phyloP scores from a whole-genome alignment of 2,888 invertebrate species.

The Eristalinus sepulchralis region DNA sequence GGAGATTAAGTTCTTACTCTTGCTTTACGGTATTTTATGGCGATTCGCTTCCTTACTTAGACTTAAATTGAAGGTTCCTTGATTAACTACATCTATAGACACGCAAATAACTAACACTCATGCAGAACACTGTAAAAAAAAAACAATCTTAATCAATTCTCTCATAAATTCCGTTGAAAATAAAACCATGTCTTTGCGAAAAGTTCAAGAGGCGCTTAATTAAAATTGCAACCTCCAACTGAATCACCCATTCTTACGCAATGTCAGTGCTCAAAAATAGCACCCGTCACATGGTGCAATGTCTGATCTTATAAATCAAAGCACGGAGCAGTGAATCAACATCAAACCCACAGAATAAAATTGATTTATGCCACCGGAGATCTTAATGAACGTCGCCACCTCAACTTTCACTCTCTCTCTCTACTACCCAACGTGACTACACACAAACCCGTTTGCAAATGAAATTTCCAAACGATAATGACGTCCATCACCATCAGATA shows the following conservation, averaged over 20 bases:
- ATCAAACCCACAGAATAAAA: neutral
- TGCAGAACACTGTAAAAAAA: too few species aligned
- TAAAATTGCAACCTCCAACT: neutral
- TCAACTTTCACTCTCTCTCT: neutral
- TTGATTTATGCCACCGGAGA: neutral
- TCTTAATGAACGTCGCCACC: too few species aligned
- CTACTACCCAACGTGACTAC: neutral
- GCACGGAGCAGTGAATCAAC: neutral
- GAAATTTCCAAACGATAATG: neutral
- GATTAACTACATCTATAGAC: too few species aligned
- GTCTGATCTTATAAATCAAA: too few species aligned
- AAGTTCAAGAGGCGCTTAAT: neutral
- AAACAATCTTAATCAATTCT: too few species aligned
- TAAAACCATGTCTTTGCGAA: too few species aligned
- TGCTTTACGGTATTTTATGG: too few species aligned
- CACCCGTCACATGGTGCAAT: neutral
- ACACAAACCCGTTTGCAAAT: neutral
- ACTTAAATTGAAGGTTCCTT: too few species aligned
- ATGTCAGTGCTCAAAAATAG: neutral
- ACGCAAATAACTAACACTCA: too few species aligned
- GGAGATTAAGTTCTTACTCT: too few species aligned
- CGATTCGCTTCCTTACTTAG: too few species aligned
- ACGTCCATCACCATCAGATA: neutral
- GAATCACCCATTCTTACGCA: neutral
- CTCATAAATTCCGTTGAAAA: too few species aligned